A percentile compares a stretch with the other conserved stretches of the same genome.
phyloP scores from a whole-genome alignment of 2,113 vertebrate genomes.

The Hymenochirus boettgeri region DNA sequence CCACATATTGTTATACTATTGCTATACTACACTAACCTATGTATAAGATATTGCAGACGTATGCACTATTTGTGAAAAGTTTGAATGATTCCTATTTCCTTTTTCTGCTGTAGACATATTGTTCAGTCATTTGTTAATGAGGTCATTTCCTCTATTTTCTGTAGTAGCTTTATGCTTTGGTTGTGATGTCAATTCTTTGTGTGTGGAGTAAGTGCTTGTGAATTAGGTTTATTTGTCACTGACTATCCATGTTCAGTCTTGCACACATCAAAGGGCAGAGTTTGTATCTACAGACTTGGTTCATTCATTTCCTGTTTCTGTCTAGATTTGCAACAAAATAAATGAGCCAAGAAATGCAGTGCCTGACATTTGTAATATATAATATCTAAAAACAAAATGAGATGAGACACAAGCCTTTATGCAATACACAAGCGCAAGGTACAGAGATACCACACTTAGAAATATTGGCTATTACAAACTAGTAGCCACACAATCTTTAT shows the following conservation, averaged over 20 bases:
- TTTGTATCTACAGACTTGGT: constrained; percentile 26
- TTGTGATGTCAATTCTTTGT: constrained; percentile 17
- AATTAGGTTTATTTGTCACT: constrained; percentile 31
- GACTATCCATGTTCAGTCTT: constrained; percentile 26
- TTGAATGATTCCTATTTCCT: too few relatives aligned
- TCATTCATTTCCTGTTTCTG: constrained; percentile 41
- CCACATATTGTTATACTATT: too few relatives aligned
- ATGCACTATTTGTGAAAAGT: too few relatives aligned
- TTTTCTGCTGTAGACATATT: not conserved
- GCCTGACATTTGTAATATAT: constrained; percentile 27
- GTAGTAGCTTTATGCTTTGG: too few relatives aligned
- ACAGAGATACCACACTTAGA: too few relatives aligned
- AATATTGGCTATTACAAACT: too few relatives aligned
- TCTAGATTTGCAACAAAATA: constrained; percentile 34
- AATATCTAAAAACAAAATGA: constrained; percentile 26
- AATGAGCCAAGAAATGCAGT: constrained; percentile 9
- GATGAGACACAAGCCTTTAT: constrained; percentile 1
- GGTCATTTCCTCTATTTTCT: not conserved
- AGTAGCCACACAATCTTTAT: too few relatives aligned
- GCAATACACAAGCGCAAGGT: not conserved
- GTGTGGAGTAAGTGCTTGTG: constrained; percentile 3
- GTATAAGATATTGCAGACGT: too few relatives aligned
- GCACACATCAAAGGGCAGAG: constrained; percentile 32
- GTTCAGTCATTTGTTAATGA: constrained; percentile 14
- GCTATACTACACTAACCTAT: too few relatives aligned